Evolutionary conservation across 1,140 invertebrate genomes (phyloP).

Genomic region (Diuraphis noxia): DNA sequence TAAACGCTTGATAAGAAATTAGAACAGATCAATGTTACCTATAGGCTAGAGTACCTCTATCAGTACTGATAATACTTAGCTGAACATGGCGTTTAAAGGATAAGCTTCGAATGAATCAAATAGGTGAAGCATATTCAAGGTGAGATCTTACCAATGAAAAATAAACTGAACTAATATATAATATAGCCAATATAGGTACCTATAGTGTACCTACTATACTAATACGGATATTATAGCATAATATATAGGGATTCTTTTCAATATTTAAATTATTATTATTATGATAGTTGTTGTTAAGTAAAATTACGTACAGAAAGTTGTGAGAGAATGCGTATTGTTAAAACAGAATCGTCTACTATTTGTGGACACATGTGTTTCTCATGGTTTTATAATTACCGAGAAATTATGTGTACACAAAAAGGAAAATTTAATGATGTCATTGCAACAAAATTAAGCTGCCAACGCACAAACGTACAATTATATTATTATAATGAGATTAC

Average conservation of each 20-base stretch:
- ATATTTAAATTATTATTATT: neutral
- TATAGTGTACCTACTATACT: too few species aligned
- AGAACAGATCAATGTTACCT: too few species aligned
- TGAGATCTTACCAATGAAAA: too few species aligned
- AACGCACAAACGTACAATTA: neutral
- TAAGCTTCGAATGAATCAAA: too few species aligned
- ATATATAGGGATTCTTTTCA: neutral
- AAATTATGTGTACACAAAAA: neutral
- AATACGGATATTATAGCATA: neutral
- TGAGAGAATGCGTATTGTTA: neutral
- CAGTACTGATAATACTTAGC: too few species aligned
- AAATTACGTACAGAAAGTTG: neutral
- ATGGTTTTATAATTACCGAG: slow-evolving; percentile 34
- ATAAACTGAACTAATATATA: too few species aligned
- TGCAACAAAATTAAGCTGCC: slow-evolving; percentile 31
- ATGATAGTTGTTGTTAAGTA: neutral
- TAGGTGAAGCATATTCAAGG: too few species aligned
- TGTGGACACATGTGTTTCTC: slow-evolving; percentile 17
- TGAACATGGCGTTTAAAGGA: too few species aligned
- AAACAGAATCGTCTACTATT: neutral
- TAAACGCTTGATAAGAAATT: too few species aligned
- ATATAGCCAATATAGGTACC: too few species aligned
- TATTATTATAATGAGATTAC: slow-evolving; percentile 6
- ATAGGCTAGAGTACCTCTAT: too few species aligned
- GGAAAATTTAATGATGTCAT: slow-evolving; percentile 7